Evolutionary conservation across 2,888 invertebrate species (phyloP), one percentile per base, ranked within the genome.

Genomic region (Dryobota labecula): DNA sequence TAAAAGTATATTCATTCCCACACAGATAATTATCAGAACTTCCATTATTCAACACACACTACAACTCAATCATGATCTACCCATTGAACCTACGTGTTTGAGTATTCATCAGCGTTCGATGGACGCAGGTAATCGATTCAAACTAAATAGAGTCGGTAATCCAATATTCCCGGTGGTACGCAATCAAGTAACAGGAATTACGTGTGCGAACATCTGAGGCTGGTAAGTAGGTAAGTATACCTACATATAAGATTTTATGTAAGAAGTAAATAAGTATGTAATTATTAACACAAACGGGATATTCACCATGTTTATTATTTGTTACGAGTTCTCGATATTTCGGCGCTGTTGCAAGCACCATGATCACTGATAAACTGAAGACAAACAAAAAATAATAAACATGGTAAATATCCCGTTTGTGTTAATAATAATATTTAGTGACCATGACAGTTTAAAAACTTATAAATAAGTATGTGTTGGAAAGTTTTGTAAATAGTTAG

Each of bases 71-170:
- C 33, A 53, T 18, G 24, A 47, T 45, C 20, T 76, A 36, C 7
- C 58, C 47, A 51, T 38, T 43, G 30, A 49, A 30, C 13, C 27
- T 54, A 74, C 36, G 73, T 70, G 60, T 27, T 38, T 45, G 49
- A 45, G 62, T 51, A 47, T 47, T 63, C 69, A 76, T 41, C 54
- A 47, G 76, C 20, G 20, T 45, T 33, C 54, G 62, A 57, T 41
- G 53, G 80, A 61, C 60, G 18, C 61, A 30, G 61, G 41, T 81
- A 78, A 81, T 81, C 51, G 53, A 70, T 36, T 53, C 70, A 43
- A 62, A 77, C 70, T 77, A 81, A 77, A 70, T 65, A 70, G 57
- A 43, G 47, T 30, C 56, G 7, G 82, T 77, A 77, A 81, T 81
- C 56, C 57, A 57, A 70, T 70, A 53, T 15, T 70, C 77, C 61